phyloP scores from a whole-genome alignment of 37 sponge, comb jelly and placozoan genomes.

The Aplysina aerophoba region DNA sequence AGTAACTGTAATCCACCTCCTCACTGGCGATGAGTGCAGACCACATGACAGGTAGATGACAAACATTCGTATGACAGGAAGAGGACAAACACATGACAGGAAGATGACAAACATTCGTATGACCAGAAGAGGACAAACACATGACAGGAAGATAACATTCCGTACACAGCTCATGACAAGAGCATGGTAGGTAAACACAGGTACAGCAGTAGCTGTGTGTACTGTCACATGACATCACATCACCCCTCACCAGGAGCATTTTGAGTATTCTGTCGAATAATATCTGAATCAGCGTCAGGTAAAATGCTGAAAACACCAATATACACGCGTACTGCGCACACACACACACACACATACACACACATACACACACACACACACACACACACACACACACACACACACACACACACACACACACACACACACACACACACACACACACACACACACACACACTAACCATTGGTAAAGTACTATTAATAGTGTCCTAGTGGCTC shows the following conservation, averaged over 20 bases:
- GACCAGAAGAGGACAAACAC: too few species aligned
- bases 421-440: constrained; percentile 35
- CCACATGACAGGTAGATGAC: too few species aligned
- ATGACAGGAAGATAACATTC: too few species aligned
- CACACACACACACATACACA: constrained; percentile 50
- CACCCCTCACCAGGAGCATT: constrained; percentile 30
- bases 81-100: too few species aligned
- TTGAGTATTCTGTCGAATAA: too few species aligned
- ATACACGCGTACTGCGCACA: background rate
- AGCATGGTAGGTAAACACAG: background rate
- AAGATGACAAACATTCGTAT: too few species aligned
- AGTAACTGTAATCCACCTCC: too few species aligned
- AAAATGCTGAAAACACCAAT: too few species aligned
- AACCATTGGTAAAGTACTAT: constrained; percentile 60
- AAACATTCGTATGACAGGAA: too few species aligned
- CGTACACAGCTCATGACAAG: background rate
- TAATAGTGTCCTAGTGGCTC: constrained; percentile 18
- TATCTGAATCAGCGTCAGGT: too few species aligned
- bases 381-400: constrained; percentile 35
- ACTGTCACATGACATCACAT: constrained; percentile 4
- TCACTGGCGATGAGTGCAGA: too few species aligned
- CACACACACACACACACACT: constrained; percentile 15
- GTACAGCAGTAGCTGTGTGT: background rate
- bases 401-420: constrained; percentile 25
- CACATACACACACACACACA: constrained; percentile 46